Percentiles rank a stretch among this genome's conserved stretches.
These are phyloP conservation scores for Picathartes gymnocephalus DNA, from an alignment of 2,113 vertebrate genomes.

Conservation along the genomic window DNA sequence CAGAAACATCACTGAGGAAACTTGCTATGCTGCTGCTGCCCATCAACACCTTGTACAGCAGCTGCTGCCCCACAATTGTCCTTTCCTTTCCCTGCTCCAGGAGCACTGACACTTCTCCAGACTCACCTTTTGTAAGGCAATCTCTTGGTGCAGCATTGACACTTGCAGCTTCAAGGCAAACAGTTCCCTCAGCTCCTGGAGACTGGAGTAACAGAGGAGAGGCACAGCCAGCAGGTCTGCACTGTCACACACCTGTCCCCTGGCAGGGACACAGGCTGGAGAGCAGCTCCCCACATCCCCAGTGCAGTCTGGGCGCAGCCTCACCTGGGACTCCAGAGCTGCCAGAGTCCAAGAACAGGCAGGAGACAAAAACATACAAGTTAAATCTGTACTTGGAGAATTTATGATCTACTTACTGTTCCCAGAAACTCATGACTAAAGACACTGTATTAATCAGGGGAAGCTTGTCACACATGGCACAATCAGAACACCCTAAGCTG, in stretches of 20 bases:
- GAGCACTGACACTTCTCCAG: neutral
- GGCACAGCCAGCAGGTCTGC: neutral
- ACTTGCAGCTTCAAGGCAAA: slow-evolving; percentile 76
- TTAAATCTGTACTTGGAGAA: neutral
- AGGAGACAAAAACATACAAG: slow-evolving; percentile 14
- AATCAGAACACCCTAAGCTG: neutral
- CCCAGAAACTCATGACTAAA: neutral
- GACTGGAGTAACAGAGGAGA: slow-evolving; percentile 77
- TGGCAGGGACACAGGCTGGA: neutral
- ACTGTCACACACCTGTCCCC: neutral
- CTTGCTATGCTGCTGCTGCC: neutral
- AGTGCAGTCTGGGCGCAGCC: slow-evolving; percentile 36
- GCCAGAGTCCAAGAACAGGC: neutral
- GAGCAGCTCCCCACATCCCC: neutral
- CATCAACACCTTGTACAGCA: rapidly evolving
- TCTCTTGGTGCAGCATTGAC: slow-evolving; percentile 78
- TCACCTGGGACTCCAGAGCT: slow-evolving; percentile 69
- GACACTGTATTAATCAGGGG: neutral
- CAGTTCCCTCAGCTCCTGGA: slow-evolving; percentile 79
- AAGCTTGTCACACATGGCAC: neutral
- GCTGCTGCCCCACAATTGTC: neutral
- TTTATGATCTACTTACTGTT: neutral
- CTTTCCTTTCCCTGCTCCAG: neutral
- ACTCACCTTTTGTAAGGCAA: slow-evolving; percentile 83
- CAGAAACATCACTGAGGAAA: neutral